Evolutionary conservation across 2,113 vertebrate species (phyloP), one percentile per base, ranked within the genome.

Genomic region (Aptenodytes forsteri): DNA sequence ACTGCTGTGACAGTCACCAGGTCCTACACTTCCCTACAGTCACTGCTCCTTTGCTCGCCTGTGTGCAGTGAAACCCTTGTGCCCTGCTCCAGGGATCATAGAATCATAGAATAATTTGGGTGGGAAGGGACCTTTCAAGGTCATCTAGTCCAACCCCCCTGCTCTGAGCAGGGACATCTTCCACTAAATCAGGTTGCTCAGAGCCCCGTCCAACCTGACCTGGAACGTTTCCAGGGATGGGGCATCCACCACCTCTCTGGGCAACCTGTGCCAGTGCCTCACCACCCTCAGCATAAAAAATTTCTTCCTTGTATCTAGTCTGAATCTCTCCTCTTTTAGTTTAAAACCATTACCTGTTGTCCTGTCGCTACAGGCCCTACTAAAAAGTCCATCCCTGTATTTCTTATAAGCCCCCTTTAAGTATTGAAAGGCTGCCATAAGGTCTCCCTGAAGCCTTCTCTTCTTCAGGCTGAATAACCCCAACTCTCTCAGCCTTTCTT

Each of bases 141-240:
- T 0, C 47, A 26, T 4, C 22, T 2, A 54, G 61, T 13, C 30
- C 61, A 20, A 16, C 19, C 34, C 47, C 13, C 36, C 34, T 25
- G 20, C 75, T 4, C 1, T 12, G 13, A 6, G 13, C 76, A 52
- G 47, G 38, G 61, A n/a, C 30, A 52, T 20, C 77, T n/a, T 7
- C 59, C 20, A 15, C 30, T 2, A 3, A 2, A 12, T 11, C 52
- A 44, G 40, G 52, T 0, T 30, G 32, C 47, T 34, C 61, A 25
- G 12, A 54, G 34, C 34, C 38, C 54, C 0, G 0, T 46, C 72
- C 59, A 20, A 0, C 27, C 54, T 23, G 4, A 4, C 36, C 59
- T 27, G 9, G 40, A 4, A 50, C 7, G 11, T 22, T 5, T 8
- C 75, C 58, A 62, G 58, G 58, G 27, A 62, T 23, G 58, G 20